phyloP scores from a whole-genome alignment of 2,113 vertebrate species.

The Abramis brama region DNA sequence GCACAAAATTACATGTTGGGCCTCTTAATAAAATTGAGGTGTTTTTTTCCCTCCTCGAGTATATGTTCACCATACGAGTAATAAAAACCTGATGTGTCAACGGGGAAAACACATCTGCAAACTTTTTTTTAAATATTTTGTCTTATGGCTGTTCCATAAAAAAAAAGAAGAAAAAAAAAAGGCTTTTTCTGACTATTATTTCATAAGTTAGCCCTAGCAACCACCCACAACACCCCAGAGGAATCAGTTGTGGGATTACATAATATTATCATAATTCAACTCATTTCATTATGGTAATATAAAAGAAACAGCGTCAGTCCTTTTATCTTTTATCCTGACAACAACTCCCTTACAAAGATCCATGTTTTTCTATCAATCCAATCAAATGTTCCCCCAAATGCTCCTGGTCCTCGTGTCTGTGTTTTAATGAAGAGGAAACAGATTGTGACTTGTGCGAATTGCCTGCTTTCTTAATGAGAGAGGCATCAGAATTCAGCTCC shows the following conservation, averaged over 20 bases:
- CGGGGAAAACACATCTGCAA: too few species aligned
- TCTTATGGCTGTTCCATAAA: too few species aligned
- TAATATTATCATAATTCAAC: constrained; percentile 9
- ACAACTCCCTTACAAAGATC: neutral
- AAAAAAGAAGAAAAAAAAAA: too few species aligned
- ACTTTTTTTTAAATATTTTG: too few species aligned
- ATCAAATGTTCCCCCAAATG: neutral
- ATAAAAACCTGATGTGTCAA: too few species aligned
- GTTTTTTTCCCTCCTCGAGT: too few species aligned
- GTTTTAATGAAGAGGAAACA: constrained; percentile 20
- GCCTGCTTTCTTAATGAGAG: neutral
- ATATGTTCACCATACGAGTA: too few species aligned
- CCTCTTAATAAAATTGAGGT: too few species aligned
- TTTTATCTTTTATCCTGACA: neutral
- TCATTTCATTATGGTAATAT: neutral
- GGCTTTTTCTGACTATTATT: too few species aligned
- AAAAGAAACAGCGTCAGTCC: neutral
- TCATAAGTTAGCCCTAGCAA: neutral
- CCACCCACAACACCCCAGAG: neutral
- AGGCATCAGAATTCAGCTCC: constrained; percentile 13
- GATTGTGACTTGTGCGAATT: neutral
- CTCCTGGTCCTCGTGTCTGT: neutral
- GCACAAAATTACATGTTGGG: too few species aligned
- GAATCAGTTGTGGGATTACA: neutral
- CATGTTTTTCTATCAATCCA: neutral